Conservation (phyloP, 2,113 vertebrate genomes). For the Phalacrocorax carbo region DNA sequence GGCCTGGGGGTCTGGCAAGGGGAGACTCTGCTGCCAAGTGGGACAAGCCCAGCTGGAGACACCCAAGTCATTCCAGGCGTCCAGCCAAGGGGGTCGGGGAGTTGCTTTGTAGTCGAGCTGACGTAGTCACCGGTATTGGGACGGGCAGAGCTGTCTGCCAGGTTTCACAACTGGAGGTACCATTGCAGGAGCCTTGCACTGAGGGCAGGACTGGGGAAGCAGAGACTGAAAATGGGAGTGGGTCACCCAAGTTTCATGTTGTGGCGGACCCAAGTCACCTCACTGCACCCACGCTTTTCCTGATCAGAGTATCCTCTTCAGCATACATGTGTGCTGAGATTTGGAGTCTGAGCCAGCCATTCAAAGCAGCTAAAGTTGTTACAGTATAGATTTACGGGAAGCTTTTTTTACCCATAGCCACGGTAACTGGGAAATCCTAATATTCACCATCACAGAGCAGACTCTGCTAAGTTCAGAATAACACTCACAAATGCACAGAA, state of each 20-base stretch:
- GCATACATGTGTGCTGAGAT: neutral
- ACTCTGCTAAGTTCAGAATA: neutral
- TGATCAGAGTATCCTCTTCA: neutral
- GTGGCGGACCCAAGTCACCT: neutral
- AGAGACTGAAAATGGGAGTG: neutral
- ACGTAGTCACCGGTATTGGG: neutral
- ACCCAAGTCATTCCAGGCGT: constrained; percentile 48
- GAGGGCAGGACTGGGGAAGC: neutral
- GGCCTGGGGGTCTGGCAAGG: constrained; percentile 1
- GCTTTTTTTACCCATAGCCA: neutral
- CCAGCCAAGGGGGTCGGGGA: constrained; percentile 23
- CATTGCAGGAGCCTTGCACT: neutral
- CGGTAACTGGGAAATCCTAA: neutral
- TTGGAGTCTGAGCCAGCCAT: neutral
- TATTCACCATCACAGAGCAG: neutral
- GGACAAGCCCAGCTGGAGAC: constrained; percentile 35
- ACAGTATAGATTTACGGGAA: neutral
- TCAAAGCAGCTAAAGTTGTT: neutral
- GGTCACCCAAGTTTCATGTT: neutral
- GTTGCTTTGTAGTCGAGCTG: neutral
- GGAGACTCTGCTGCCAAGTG: constrained; percentile 16
- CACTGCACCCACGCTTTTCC: neutral
- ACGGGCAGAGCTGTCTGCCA: neutral
- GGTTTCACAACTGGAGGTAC: neutral
- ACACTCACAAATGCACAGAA: neutral